Percentiles rank a stretch among this genome's conserved stretches.
phyloP scores from a whole-genome alignment of 2,888 invertebrate species.

The Parapristionchus giblindavisi region DNA sequence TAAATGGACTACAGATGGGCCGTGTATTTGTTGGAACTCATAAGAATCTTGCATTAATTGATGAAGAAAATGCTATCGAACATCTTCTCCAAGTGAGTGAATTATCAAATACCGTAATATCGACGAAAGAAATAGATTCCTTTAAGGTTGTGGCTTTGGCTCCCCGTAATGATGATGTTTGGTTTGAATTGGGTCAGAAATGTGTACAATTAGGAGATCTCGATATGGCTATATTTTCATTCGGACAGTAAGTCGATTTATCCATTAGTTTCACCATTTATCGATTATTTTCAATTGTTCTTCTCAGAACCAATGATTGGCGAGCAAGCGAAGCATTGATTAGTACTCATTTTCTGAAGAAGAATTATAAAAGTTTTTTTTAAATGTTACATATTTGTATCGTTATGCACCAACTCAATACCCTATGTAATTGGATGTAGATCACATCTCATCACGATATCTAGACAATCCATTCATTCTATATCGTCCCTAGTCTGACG shows the following conservation, averaged over 20 bases:
- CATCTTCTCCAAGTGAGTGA: conserved; percentile 48
- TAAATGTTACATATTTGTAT: too few relatives aligned
- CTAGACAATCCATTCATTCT: too few relatives aligned
- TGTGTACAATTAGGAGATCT: conserved; percentile 44
- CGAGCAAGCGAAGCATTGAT: conserved; percentile 20
- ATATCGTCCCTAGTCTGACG: too few relatives aligned
- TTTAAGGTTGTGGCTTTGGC: conserved; percentile 44
- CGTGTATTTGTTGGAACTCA: conserved; percentile 49
- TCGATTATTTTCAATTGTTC: not conserved
- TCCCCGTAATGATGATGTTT: conserved; percentile 46
- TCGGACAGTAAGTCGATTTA: conserved; percentile 6
- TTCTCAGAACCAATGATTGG: conserved; percentile 11
- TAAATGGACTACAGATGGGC: conserved; percentile 43
- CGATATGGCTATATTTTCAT: conserved; percentile 29
- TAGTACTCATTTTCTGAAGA: not conserved
- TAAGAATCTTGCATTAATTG: conserved; percentile 48
- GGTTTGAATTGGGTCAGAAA: conserved; percentile 48
- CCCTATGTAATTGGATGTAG: too few relatives aligned
- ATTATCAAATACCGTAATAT: not conserved
- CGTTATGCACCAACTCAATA: too few relatives aligned
- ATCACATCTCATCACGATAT: too few relatives aligned
- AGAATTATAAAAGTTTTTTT: conserved; percentile 14
- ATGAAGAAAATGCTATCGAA: conserved; percentile 40
- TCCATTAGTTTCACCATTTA: not conserved
- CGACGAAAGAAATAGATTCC: not conserved